Evolutionary conservation across 2,797 vertebrate genomes (phyloP).

Genomic region (Myotis myotis): DNA sequence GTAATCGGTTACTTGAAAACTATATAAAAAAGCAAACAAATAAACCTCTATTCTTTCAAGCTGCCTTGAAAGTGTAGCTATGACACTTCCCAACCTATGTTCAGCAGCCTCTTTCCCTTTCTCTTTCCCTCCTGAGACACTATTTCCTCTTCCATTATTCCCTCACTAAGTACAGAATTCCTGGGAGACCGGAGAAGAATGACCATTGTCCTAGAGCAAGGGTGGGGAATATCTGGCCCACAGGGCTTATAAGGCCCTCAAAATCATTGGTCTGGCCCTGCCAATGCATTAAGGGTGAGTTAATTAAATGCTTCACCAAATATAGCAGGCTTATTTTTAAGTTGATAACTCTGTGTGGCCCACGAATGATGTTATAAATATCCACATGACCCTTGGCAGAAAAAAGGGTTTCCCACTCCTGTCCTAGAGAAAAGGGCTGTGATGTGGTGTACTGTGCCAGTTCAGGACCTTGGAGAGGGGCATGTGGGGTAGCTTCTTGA

Average conservation of each 20-base stretch:
- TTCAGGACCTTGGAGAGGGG: conserved; percentile 62
- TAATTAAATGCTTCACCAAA: no score
- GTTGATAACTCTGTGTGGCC: no score
- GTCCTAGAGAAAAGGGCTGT: neutral
- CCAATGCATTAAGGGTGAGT: no score
- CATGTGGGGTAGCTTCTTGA: neutral
- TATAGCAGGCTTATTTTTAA: no score
- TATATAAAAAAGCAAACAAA: neutral
- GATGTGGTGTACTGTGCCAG: fast-evolving
- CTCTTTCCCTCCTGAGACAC: neutral
- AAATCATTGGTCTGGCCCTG: no score
- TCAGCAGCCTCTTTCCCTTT: neutral
- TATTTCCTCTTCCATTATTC: neutral
- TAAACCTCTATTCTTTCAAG: neutral
- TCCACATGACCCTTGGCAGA: no score
- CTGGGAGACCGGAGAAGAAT: neutral
- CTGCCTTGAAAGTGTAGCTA: neutral
- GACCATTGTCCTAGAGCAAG: neutral
- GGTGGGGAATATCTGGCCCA: no score
- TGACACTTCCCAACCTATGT: neutral
- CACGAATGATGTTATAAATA: no score
- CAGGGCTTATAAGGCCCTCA: no score
- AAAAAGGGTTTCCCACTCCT: no score
- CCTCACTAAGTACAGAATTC: neutral
- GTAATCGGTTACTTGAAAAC: conserved; percentile 33